These are phyloP conservation scores for Taphrorychus bicolor DNA, from an alignment of 2,888 invertebrate species.

Conservation along the genomic window DNA sequence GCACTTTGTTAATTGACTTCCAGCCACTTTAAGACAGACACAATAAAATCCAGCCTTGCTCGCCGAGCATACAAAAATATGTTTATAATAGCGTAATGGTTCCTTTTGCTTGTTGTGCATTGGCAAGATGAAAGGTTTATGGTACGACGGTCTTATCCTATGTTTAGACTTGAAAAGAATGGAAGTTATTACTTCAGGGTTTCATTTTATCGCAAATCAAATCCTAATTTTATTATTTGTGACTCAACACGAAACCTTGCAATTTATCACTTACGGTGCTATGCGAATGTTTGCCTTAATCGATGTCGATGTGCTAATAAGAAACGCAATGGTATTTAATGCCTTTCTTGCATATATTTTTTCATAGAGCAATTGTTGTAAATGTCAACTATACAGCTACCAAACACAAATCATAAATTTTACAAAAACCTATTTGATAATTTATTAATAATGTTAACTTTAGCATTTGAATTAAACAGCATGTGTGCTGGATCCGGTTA, in stretches of 20 bases:
- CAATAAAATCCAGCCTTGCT: slow-evolving; percentile 1
- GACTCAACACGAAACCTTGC: background rate
- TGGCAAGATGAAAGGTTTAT: background rate
- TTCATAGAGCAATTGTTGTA: background rate
- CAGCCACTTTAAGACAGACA: slow-evolving; percentile 3
- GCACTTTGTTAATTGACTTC: background rate
- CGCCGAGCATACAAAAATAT: background rate
- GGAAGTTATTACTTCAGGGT: background rate
- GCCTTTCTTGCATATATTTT: no score
- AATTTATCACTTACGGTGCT: background rate
- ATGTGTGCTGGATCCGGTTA: background rate
- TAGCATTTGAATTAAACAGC: no score
- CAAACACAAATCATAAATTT: no score
- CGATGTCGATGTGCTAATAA: background rate
- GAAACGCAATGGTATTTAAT: background rate
- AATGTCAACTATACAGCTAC: no score
- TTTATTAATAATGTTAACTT: background rate
- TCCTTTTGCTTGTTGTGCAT: background rate
- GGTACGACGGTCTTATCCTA: background rate
- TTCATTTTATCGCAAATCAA: background rate
- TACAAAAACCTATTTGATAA: no score
- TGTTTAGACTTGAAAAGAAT: background rate
- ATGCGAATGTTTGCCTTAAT: background rate
- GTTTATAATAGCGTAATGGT: background rate
- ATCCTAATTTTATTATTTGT: background rate